phyloP scores from a whole-genome alignment of 1,140 invertebrate genomes.

The Saccostrea glomerata region DNA sequence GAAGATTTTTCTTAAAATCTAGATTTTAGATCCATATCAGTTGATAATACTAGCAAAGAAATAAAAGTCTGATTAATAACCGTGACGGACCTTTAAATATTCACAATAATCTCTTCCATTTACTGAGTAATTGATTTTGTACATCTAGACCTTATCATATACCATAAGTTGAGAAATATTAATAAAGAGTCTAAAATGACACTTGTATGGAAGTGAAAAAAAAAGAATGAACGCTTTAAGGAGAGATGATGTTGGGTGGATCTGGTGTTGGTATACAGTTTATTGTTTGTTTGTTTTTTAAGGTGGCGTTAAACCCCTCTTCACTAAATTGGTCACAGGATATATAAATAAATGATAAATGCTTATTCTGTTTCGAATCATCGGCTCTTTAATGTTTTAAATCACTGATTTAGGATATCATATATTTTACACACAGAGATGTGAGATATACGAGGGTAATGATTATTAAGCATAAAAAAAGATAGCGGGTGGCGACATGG shows the following conservation, averaged over 20 bases:
- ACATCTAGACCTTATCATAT: neutral
- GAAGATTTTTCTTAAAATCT: no score
- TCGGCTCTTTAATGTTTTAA: slow-evolving; percentile 14
- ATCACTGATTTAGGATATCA: slow-evolving; percentile 4
- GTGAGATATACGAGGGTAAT: slow-evolving; percentile 18
- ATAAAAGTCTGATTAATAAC: neutral
- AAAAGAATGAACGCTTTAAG: neutral
- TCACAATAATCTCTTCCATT: neutral
- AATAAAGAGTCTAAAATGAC: neutral
- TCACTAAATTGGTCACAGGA: neutral
- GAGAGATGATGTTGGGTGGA: neutral
- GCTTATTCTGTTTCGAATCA: neutral
- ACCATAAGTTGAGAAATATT: neutral
- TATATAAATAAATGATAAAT: neutral
- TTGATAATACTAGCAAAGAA: neutral
- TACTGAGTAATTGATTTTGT: slow-evolving; percentile 5
- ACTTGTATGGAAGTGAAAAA: neutral
- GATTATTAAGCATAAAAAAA: slow-evolving; percentile 30
- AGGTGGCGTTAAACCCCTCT: neutral
- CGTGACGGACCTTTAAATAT: slow-evolving; percentile 18
- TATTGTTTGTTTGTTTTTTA: slow-evolving; percentile 10
- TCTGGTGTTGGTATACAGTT: neutral
- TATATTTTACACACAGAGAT: neutral
- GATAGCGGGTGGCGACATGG: slow-evolving; percentile 27
- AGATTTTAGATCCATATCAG: neutral